Conservation (phyloP, 2,888 invertebrate species). For the Kryphioiulus occultus region DNA sequence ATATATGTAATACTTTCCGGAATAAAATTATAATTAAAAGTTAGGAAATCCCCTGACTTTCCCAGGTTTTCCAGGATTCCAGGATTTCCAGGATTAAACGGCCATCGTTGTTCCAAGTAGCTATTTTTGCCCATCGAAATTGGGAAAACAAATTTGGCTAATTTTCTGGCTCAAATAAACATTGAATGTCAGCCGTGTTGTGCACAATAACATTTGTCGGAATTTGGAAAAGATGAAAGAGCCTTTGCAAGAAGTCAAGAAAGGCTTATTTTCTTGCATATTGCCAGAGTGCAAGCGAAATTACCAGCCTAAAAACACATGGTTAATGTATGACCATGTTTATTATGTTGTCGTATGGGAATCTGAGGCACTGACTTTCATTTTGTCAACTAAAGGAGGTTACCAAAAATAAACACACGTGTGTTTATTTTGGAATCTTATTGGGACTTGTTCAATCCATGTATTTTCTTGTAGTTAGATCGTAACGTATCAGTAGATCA, state of each 20-base stretch:
- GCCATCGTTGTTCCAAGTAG: background rate
- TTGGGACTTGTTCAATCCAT: background rate
- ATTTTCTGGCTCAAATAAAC: background rate
- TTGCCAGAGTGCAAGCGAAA: background rate
- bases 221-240: background rate
- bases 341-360: background rate
- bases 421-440: background rate
- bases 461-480: background rate
- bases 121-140: background rate
- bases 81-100: no score
- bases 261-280: background rate
- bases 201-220: background rate
- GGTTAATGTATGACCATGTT: background rate
- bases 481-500: background rate
- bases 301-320: background rate
- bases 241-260: background rate
- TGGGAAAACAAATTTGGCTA: background rate
- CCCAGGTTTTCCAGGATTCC: no score
- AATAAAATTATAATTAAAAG: no score
- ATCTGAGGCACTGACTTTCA: background rate
- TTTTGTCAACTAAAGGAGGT: conserved; percentile 16
- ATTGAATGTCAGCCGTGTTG: background rate
- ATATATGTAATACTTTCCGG: no score
- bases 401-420: background rate
- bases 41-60: no score